Base-by-base conservation (phyloP, 2,888 invertebrate genomes). In the Aphrophora alni region DNA sequence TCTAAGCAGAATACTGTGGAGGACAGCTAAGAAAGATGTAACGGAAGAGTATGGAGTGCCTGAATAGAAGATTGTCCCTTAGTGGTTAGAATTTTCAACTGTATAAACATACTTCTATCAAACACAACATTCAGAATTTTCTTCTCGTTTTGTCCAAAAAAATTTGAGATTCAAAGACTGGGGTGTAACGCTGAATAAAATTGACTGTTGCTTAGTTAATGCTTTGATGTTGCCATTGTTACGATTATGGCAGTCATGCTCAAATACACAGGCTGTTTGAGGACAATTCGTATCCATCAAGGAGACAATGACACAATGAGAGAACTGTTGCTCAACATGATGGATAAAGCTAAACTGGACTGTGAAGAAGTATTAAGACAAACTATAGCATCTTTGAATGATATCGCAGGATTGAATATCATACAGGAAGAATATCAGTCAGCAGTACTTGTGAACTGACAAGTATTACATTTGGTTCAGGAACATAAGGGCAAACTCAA, bases 51-150 rank as follows among this genome's bases (percentile, higher is more conserved):
- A 94, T 74, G 89, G 91, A 74, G 91, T 95, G 82, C 94, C 94
- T 0, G 87, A 89, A n/a, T 93, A 93, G 87, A 89, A 89, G 0
- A 89, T 91, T 79, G 84, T 89, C 71, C 87, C 91, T 8, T 91
- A 93, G 86, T 90, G 90, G 88, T 86, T 94, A 70, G 89, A 90
- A 68, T 92, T 95, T 85, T 91, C 93, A n/a, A 92, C 93, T 4
- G 90, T 95, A 0, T 95, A 95, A 87, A 91, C 92, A 82, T 91
- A 93, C 84, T 94, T 93, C 86, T 95, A 95, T 86, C 89, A 91
- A n/a, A 89, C 90, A 44, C 91, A 93, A 85, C 92, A 92, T 85
- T 87, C 87, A 21, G 87, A 89, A 17, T 92, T 91, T 84, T 4
- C 89, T 1, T 85, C 85, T 0, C 89, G 88, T 14, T 92, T 92